phyloP scores from a whole-genome alignment of 2,797 vertebrate species.

The Characodon lateralis region DNA sequence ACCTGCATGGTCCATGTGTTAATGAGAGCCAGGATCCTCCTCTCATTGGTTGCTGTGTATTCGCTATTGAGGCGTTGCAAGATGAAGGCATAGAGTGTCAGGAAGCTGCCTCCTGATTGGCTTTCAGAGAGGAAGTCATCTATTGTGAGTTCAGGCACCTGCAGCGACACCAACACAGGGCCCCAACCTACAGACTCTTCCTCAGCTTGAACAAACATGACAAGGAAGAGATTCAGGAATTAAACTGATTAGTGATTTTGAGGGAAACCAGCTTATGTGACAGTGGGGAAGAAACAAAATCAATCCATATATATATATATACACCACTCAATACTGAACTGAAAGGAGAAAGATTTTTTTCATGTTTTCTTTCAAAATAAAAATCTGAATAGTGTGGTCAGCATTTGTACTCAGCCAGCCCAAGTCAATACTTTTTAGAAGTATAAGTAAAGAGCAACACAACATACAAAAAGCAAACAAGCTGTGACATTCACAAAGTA shows the following conservation, averaged over 20 bases:
- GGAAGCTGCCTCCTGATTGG: slow-evolving; percentile 89
- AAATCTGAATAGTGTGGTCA: neutral
- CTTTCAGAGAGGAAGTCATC: slow-evolving; percentile 96
- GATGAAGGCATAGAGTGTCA: slow-evolving; percentile 93
- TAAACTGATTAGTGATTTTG: neutral
- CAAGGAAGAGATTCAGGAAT: neutral
- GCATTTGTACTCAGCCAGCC: too few species aligned
- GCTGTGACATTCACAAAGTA: too few species aligned
- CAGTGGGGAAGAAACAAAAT: neutral
- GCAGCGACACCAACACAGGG: slow-evolving; percentile 91
- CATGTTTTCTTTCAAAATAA: neutral
- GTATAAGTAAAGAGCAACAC: too few species aligned
- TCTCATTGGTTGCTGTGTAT: slow-evolving; percentile 89
- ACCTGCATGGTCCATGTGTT: slow-evolving; percentile 92
- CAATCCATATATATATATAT: neutral
- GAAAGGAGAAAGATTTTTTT: neutral
- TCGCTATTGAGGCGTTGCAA: slow-evolving; percentile 92
- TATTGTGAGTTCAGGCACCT: slow-evolving; percentile 94
- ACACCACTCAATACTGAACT: neutral
- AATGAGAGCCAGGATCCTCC: slow-evolving; percentile 86
- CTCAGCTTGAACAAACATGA: slow-evolving; percentile 49
- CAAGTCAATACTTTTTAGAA: too few species aligned
- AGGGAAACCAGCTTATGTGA: neutral
- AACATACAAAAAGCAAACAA: too few species aligned
- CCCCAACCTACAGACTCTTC: slow-evolving; percentile 90